Percentiles rank a stretch among this genome's conserved stretches.
Conservation (phyloP, 2,888 invertebrate genomes). For the Microplitis manilae region DNA sequence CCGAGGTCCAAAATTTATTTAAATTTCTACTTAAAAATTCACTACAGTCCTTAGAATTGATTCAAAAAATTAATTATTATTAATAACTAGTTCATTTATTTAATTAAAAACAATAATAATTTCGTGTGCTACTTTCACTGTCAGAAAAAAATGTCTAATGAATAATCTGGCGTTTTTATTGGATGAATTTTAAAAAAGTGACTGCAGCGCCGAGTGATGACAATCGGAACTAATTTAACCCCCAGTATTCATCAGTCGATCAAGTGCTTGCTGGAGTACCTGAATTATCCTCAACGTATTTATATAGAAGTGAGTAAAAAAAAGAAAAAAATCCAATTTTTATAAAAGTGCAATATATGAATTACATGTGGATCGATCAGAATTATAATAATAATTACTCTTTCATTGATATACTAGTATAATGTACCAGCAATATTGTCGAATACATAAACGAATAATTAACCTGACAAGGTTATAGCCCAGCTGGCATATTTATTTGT, state of each 20-base stretch:
- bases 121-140: no score
- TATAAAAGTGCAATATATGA: neutral
- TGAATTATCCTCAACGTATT: neutral
- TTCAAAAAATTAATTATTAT: no score
- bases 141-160: no score
- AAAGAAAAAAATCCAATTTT: neutral
- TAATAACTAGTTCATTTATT: no score
- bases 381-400: constrained; percentile 1
- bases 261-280: neutral
- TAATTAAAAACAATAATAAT: no score
- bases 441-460: constrained; percentile 26
- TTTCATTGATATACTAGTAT: constrained; percentile 20
- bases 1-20: no score
- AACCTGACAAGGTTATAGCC: constrained; percentile 11
- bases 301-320: neutral
- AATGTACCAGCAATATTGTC: constrained; percentile 35
- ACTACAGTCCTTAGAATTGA: no score
- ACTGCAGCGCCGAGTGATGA: neutral
- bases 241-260: no score
- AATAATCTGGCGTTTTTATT: no score
- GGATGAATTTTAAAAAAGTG: neutral
- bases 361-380: constrained; percentile 4
- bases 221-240: neutral
- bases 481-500: neutral
- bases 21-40: no score